Evolutionary conservation across 2,888 invertebrate genomes (phyloP), one percentile per base, ranked within the genome.

Genomic region (Cheilosia variabilis): DNA sequence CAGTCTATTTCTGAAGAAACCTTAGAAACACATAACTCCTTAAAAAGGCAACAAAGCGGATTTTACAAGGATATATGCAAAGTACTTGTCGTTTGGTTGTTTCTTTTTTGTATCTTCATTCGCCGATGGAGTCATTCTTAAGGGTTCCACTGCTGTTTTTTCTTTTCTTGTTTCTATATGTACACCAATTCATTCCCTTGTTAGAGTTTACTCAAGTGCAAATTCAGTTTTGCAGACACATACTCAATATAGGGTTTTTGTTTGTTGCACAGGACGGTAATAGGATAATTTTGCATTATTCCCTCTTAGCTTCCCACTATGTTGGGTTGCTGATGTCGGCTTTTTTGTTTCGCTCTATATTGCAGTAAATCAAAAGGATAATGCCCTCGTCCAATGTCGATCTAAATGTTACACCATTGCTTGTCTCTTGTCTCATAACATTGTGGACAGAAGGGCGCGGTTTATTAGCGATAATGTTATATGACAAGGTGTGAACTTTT

Each of bases 401-500:
- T 65, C 57, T 19, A 55, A 17, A 27, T n/a, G 50, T 2, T 19
- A 55, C 37, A 4, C 9, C 13, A 27, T 55, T 37, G n/a, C 43
- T 13, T 68, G 13, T 15, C 6, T 45, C 15, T 1, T 50, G 4
- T 65, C 13, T 27, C 5, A 17, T 55, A 3, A 47, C 13, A 24
- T 19, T 47, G 6, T 37, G 15, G 17, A 53, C 22, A 17, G 52
- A 66, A 27, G 41, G 57, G 34, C 4, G 53, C 17, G 6, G 19
- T 37, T 19, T 17, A 55, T 77, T 62, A 62, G 17, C 57, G 50
- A 58, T 76, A 66, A 58, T 47, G 17, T 52, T 78, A 55, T 69
- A 63, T 45, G 62, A 69, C 47, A 62, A 75, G 68, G 80, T 81
- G 80, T 69, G 75, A 75, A 75, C 41, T 81, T 81, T 75, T 63